Evolutionary conservation across 2,888 invertebrate genomes (phyloP).

Genomic region (Cephus spinipes): DNA sequence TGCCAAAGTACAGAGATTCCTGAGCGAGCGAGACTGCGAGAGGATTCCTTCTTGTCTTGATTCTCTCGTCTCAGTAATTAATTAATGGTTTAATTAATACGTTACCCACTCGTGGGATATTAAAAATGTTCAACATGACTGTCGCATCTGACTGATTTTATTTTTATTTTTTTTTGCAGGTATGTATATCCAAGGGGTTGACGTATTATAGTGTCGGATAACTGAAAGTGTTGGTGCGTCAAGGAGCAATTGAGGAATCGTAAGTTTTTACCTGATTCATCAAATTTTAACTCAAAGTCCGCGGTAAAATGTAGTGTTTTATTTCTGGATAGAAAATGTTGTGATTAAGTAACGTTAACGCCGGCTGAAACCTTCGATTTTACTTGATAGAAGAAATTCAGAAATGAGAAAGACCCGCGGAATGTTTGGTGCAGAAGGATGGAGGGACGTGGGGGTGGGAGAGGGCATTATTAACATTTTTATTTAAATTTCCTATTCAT

Average conservation of each 20-base stretch:
- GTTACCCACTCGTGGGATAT: neutral
- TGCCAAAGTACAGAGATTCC: neutral
- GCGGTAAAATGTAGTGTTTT: neutral
- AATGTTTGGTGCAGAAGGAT: too few relatives aligned
- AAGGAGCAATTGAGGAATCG: too few relatives aligned
- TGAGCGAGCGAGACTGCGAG: neutral
- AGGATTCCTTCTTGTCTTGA: neutral
- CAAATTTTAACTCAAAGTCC: neutral
- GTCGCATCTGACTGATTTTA: neutral
- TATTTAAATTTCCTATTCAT: slow-evolving; percentile 30
- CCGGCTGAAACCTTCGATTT: neutral
- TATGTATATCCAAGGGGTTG: slow-evolving; percentile 11
- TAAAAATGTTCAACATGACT: neutral
- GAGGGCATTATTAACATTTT: slow-evolving; percentile 16
- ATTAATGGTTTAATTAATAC: neutral
- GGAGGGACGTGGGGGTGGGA: too few relatives aligned
- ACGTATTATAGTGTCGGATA: neutral
- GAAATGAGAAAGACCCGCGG: neutral
- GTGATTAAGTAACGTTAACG: too few relatives aligned
- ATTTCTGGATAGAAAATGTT: too few relatives aligned
- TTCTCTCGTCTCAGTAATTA: neutral
- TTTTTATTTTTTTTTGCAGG: slow-evolving; percentile 15
- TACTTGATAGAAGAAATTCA: neutral
- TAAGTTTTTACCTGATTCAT: neutral
- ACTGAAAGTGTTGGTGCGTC: neutral